Percentiles rank a stretch among this genome's conserved stretches.
These are phyloP conservation scores for Bothrops jararaca DNA, from an alignment of 2,113 vertebrate species.

Conservation along the genomic window DNA sequence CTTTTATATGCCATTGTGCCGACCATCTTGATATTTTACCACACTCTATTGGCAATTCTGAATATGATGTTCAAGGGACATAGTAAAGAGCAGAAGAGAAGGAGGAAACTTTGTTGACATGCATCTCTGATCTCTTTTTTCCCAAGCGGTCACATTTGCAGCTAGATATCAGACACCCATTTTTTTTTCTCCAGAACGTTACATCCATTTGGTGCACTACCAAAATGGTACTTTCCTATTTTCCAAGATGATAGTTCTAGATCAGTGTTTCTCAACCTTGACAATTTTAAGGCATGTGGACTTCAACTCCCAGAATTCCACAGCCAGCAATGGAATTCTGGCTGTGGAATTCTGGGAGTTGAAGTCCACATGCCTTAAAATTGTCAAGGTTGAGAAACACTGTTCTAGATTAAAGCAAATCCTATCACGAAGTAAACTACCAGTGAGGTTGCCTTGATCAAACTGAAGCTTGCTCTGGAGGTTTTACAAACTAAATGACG, in stretches of 20 bases:
- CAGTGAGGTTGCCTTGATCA: not conserved
- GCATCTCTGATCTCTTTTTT: not conserved
- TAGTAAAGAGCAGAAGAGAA: not conserved
- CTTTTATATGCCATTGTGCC: not conserved
- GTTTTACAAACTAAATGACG: not conserved
- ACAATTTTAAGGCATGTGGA: no score
- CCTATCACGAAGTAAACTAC: not conserved
- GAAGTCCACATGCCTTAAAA: no score
- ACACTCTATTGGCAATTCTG: not conserved
- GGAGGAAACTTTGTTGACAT: not conserved
- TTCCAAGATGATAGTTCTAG: not conserved
- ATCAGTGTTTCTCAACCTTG: no score
- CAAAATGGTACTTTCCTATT: not conserved
- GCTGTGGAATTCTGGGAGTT: no score
- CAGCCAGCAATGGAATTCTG: no score
- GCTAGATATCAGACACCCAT: not conserved
- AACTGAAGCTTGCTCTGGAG: not conserved
- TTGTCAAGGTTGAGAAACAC: no score
- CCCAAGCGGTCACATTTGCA: not conserved
- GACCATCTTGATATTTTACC: not conserved
- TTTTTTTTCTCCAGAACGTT: not conserved
- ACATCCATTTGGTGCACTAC: not conserved
- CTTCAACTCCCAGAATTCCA: no score
- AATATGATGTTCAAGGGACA: not conserved
- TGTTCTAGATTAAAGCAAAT: not conserved